Conservation (phyloP, 1,140 invertebrate species). For the Holotrichia oblita region DNA sequence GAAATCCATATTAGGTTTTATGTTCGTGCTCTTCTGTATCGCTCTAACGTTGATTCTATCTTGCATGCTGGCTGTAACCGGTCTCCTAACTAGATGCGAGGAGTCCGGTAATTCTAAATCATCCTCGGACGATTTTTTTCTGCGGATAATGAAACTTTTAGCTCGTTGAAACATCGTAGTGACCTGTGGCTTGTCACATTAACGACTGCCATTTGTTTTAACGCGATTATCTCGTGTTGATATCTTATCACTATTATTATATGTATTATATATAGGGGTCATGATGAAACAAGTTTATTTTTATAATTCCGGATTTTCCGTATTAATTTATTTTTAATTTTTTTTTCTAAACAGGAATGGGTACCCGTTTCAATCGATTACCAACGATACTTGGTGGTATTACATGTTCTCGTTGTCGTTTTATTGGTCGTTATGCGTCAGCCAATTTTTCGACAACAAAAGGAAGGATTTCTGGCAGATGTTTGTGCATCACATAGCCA, state of each 20-base stretch:
- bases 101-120: slow-evolving; percentile 33
- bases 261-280: too few species aligned
- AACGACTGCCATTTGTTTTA: slow-evolving; percentile 20
- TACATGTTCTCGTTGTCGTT: slow-evolving; percentile 95
- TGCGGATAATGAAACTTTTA: slow-evolving; percentile 48
- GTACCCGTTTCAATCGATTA: slow-evolving; percentile 71
- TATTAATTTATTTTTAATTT: neutral
- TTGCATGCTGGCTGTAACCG: slow-evolving; percentile 3
- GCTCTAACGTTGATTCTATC: slow-evolving; percentile 1
- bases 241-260: neutral
- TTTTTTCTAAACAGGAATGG: slow-evolving; percentile 50
- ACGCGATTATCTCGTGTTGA: neutral
- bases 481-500: slow-evolving; percentile 96
- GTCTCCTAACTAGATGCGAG: slow-evolving; percentile 21
- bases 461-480: slow-evolving; percentile 98
- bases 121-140: neutral
- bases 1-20: slow-evolving; percentile 31
- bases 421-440: slow-evolving; percentile 94
- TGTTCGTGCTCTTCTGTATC: neutral
- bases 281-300: too few species aligned
- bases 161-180: slow-evolving; percentile 47
- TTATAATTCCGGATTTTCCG: too few species aligned
- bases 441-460: slow-evolving; percentile 93
- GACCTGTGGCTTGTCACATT: neutral
- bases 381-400: slow-evolving; percentile 89